Conservation (phyloP, 2,113 vertebrate genomes). For the Crotalus horridus region DNA sequence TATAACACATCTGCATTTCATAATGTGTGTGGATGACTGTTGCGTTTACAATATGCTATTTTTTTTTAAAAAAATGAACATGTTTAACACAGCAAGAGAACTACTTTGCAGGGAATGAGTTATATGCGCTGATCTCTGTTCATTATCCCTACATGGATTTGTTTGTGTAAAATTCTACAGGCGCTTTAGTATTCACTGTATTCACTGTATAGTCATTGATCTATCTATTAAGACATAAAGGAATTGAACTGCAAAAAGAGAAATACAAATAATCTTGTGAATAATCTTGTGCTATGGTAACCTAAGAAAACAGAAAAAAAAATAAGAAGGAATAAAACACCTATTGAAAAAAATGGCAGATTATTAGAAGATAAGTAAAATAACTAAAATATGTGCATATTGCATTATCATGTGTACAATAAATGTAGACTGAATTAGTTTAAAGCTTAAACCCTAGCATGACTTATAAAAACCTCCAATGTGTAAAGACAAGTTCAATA, state of each 20-base stretch:
- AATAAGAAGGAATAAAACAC: accelerated
- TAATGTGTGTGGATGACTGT: neutral
- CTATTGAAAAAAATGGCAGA: neutral
- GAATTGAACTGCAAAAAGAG: neutral
- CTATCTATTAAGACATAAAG: neutral
- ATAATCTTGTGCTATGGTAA: neutral
- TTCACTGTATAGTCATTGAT: neutral
- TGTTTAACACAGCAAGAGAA: neutral
- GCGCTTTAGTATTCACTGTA: neutral
- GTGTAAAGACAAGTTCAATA: neutral
- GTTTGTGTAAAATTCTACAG: neutral
- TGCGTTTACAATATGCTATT: neutral
- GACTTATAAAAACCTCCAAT: neutral
- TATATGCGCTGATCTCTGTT: neutral
- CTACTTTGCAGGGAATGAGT: neutral
- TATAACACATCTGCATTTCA: neutral
- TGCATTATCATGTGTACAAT: neutral
- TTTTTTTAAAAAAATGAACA: neutral
- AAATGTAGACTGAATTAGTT: neutral
- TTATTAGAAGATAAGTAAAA: neutral
- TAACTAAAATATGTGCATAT: neutral
- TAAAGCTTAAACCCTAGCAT: neutral
- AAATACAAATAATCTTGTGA: neutral
- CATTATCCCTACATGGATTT: neutral
- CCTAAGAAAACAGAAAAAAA: neutral